Evolutionary conservation across 2,797 vertebrate genomes (phyloP), one percentile per base, ranked within the genome.

Genomic region (Odontamblyopus lacepedii): DNA sequence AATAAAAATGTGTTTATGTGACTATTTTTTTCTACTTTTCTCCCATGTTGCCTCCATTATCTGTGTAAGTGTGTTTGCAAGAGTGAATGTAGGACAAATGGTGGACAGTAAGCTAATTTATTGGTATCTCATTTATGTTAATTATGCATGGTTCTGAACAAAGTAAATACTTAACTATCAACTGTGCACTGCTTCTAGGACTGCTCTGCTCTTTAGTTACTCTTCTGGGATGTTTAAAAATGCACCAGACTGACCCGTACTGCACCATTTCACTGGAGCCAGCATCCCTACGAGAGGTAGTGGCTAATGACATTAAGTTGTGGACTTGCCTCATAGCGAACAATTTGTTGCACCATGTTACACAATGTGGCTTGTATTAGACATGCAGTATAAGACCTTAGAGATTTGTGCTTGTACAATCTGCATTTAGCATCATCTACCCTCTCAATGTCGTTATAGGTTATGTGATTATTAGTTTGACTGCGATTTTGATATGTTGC

Each of bases 231-330:
- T 26, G 23, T 27, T 57, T 57, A 57, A 3, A 56, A 57, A 26
- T 26, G 55, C 4, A 23, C 38, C 62, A 41, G 32, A 23, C 32
- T 23, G 19, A 63, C 19, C 19, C 12, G 9, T 9, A 23, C 13
- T 8, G 13, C 13, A 26, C 35, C n/a, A 7, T 41, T 44, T 63
- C 12, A 13, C n/a, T 63, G 62, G 62, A 63, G 41, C 44, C 44
- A 41, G n/a, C 3, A 4, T 9, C 61, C 9, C 32, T 32, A 26
- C 13, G 35, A 63, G n/a, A 41, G 12, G 23, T 23, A 63, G 19
- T 41, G 8, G 9, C 8, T 63, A 63, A 50, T 65, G 63, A 65
- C 63, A 50, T 65, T 48, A 65, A 50, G 38, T 48, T 50, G 41
- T 48, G 12, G 23, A 48, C 26, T 48, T 48, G 63, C 63, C 63